A percentile compares a stretch with the other conserved stretches of the same genome.
Conservation (phyloP, 2,113 vertebrate species). For the Carassius auratus region DNA sequence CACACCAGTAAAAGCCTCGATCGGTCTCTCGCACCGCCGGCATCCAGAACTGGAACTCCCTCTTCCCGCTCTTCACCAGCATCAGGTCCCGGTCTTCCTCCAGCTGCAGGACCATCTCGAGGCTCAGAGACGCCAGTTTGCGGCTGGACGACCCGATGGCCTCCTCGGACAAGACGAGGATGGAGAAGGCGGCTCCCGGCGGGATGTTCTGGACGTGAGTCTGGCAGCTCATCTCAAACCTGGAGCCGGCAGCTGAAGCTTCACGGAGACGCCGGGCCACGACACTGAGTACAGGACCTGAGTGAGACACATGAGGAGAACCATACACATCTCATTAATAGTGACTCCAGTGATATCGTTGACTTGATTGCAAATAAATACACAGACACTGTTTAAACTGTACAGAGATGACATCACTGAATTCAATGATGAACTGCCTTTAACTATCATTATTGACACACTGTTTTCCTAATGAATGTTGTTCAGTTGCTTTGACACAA, state of each 20-base stretch:
- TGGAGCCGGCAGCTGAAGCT: slow-evolving; percentile 78
- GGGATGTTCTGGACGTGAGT: slow-evolving; percentile 80
- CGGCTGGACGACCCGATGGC: slow-evolving; percentile 66
- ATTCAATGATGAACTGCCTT: no score
- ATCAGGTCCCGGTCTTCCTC: slow-evolving; percentile 79
- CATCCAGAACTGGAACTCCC: slow-evolving; percentile 83
- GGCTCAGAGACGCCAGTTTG: slow-evolving; percentile 79
- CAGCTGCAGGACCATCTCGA: slow-evolving; percentile 77
- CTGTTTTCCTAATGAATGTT: no score
- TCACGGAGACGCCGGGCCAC: slow-evolving; percentile 76
- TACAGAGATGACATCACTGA: no score
- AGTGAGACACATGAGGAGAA: neutral
- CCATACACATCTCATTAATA: neutral
- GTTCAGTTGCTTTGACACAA: no score
- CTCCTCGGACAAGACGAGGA: slow-evolving; percentile 77
- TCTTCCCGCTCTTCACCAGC: slow-evolving; percentile 81
- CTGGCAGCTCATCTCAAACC: slow-evolving; percentile 86
- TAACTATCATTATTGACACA: no score
- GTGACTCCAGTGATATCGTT: no score
- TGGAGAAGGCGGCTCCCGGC: slow-evolving; percentile 77
- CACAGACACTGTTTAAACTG: no score
- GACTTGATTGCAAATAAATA: no score
- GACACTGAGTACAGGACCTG: slow-evolving; percentile 56
- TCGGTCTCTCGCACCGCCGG: slow-evolving; percentile 81
- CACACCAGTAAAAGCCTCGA: slow-evolving; percentile 80